Evolutionary conservation across 2,797 vertebrate genomes (phyloP).

Genomic region (Crypturellus tataupa): DNA sequence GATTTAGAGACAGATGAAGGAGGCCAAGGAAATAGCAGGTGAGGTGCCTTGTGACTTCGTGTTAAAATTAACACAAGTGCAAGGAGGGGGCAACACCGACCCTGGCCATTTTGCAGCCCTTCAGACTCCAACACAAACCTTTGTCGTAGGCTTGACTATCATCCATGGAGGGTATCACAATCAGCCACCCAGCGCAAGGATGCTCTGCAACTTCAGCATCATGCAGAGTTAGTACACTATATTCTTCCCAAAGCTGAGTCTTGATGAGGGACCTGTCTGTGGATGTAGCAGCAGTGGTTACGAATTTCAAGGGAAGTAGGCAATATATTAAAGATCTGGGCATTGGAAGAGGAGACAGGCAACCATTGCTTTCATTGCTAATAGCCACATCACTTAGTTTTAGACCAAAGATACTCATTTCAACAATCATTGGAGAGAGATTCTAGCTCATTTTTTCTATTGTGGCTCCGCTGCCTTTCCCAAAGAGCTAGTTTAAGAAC

Average conservation of each 20-base stretch:
- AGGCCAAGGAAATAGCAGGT: background rate
- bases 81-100: background rate
- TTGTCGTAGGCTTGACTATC: too few species aligned
- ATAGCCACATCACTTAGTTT: background rate
- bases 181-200: background rate
- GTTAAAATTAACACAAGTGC: background rate
- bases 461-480: background rate
- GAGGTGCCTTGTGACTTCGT: background rate
- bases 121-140: background rate
- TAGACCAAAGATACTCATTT: background rate
- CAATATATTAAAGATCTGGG: background rate
- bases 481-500: background rate
- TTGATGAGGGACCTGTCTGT: background rate
- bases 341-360: background rate
- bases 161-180: background rate
- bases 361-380: background rate
- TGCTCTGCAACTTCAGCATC: background rate
- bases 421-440: background rate
- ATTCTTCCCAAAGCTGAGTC: background rate
- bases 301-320: background rate
- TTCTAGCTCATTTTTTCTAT: background rate
- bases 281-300: background rate
- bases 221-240: background rate
- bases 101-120: background rate
- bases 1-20: background rate